A percentile compares a stretch with the other conserved stretches of the same genome.
Evolutionary conservation across 2,113 vertebrate species (phyloP).

Genomic region (Tyrannus savana): DNA sequence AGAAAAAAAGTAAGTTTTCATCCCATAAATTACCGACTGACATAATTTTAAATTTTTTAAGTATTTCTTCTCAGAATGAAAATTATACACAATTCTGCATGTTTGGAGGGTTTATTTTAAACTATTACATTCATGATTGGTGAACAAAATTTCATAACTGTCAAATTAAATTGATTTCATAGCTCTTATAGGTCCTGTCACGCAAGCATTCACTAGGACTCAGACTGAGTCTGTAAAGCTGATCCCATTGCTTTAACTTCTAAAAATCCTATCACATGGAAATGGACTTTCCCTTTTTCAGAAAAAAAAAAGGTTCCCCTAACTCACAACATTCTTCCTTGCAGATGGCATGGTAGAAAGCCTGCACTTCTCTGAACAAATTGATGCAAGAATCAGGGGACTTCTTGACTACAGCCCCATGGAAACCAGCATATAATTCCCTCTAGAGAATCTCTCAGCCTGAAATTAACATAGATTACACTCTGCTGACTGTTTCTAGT

Average conservation of each 20-base stretch:
- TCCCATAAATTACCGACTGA: not conserved
- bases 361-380: not conserved
- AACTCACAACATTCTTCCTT: not conserved
- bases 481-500: not conserved
- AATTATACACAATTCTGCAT: not conserved
- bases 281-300: not conserved
- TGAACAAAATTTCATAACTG: not conserved
- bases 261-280: not conserved
- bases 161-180: not conserved
- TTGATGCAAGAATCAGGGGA: not conserved
- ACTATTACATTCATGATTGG: not conserved
- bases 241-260: not conserved
- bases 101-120: not conserved
- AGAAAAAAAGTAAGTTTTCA: not conserved
- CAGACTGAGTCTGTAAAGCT: not conserved
- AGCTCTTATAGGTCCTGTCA: not conserved
- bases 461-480: not conserved
- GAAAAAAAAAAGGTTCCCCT: not conserved
- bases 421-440: not conserved
- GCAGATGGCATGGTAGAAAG: not conserved
- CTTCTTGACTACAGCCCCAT: not conserved
- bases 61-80: not conserved
- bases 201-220: not conserved
- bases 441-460: not conserved
- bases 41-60: not conserved